Evolutionary conservation across 2,888 invertebrate genomes (phyloP), one percentile per base, ranked within the genome.

Genomic region (Patella caerulea): DNA sequence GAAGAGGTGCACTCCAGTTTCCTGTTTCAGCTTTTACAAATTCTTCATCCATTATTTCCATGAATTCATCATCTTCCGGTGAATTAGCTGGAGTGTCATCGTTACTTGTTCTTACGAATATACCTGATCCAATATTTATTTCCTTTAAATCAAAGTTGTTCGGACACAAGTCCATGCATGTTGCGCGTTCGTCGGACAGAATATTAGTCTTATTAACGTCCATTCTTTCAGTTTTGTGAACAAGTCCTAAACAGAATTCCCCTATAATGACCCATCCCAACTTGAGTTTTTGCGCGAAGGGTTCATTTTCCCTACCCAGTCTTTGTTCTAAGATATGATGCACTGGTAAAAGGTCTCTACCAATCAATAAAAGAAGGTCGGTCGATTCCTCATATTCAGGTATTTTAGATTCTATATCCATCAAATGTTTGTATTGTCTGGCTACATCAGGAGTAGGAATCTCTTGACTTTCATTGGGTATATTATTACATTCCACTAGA

Each of bases 401-500:
- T 29, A 29, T 29, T 29, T 29, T 29, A 29, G 2, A 29, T 29
- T 29, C 29, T 29, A 29, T 29, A 29, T 29, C 29, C 29, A 29
- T 29, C 29, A 29, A 29, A 29, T 29, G 2, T 29, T 29, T 29
- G 29, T 29, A 2, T 29, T 29, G 29, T 29, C 29, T 29, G 2
- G 29, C 29, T 29, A 29, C 29, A 29, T 29, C 29, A 29, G 29
- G 29, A 29, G 29, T 29, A 29, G 29, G 29, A 29, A 29, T 29
- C 29, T 29, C 29, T 17, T 14, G 4, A 11, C 78, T 56, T 29
- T 17, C 24, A 11, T 78, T 34, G 2, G 71, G 75, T 52, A 79
- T 78, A 11, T 79, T n/a, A 29, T 79, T 70, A 69, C 77, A 79
- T 71, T 79, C 79, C 14, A 79, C 52, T 19, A 77, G 14, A n/a